These are phyloP conservation scores for Auanema sp. DNA, from an alignment of 2,888 invertebrate species.

Conservation along the genomic window DNA sequence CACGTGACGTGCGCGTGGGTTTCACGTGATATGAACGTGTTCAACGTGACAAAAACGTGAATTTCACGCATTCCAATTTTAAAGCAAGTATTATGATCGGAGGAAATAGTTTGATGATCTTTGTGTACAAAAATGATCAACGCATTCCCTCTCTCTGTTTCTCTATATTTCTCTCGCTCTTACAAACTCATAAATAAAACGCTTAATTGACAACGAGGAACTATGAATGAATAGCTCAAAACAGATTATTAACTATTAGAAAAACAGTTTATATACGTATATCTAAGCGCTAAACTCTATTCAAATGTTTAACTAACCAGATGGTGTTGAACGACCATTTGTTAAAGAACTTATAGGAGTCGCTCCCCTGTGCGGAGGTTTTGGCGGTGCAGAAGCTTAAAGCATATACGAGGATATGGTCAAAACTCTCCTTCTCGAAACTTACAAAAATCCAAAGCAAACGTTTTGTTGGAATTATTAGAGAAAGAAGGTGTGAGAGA, in stretches of 20 bases:
- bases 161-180: too few species aligned
- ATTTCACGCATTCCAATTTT: background rate
- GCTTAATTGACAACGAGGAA: background rate
- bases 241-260: background rate
- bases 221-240: background rate
- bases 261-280: constrained; percentile 1
- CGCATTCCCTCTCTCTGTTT: too few species aligned
- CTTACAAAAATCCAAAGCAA: constrained; percentile 18
- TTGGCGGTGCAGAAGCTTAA: constrained; percentile 9
- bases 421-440: background rate
- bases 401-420: background rate
- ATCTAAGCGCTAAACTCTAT: background rate
- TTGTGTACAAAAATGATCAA: too few species aligned
- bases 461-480: constrained; percentile 8
- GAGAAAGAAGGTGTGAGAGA: background rate
- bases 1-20: too few species aligned
- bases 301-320: constrained; percentile 10
- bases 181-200: too few species aligned
- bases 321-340: constrained; percentile 20
- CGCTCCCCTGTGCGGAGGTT: constrained; percentile 5
- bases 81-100: background rate
- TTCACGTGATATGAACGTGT: too few species aligned
- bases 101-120: background rate
- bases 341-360: constrained; percentile 1
- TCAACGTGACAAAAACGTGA: too few species aligned